Evolutionary conservation across 2,113 vertebrate species (phyloP).

Genomic region (Grallaria varia): DNA sequence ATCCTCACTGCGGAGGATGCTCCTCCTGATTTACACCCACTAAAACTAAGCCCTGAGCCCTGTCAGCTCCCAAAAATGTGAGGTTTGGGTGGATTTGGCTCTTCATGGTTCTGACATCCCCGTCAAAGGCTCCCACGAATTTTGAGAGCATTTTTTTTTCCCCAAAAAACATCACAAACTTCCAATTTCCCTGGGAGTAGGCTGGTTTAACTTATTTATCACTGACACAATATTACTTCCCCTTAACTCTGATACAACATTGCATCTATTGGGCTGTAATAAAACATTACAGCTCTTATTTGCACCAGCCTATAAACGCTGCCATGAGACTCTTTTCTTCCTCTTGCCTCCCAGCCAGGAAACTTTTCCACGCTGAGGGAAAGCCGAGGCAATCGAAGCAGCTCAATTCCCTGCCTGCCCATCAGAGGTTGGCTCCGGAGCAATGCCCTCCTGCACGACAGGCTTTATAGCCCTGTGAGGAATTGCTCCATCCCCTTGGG

Average conservation of each 20-base stretch:
- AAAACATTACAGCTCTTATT: accelerated
- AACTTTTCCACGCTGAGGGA: background rate
- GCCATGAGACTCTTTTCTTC: accelerated
- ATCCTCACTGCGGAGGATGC: background rate
- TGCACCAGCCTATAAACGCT: background rate
- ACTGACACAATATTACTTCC: background rate
- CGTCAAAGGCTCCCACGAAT: accelerated
- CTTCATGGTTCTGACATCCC: accelerated
- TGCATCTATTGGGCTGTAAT: accelerated
- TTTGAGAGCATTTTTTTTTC: background rate
- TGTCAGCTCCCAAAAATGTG: accelerated
- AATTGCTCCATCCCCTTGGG: background rate
- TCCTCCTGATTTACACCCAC: background rate
- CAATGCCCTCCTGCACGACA: accelerated
- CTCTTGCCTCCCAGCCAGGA: background rate
- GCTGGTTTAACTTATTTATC: too few relatives aligned
- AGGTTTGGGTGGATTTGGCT: background rate
- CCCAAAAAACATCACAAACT: background rate
- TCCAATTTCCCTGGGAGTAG: accelerated
- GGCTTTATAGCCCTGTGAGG: accelerated
- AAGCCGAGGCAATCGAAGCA: background rate
- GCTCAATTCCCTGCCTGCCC: background rate
- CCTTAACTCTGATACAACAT: accelerated
- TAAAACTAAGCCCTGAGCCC: background rate
- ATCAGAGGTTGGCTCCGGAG: accelerated